Percentiles rank a stretch among this genome's conserved stretches.
phyloP scores from a whole-genome alignment of 2,888 invertebrate genomes.

The Rhagonycha fulva region DNA sequence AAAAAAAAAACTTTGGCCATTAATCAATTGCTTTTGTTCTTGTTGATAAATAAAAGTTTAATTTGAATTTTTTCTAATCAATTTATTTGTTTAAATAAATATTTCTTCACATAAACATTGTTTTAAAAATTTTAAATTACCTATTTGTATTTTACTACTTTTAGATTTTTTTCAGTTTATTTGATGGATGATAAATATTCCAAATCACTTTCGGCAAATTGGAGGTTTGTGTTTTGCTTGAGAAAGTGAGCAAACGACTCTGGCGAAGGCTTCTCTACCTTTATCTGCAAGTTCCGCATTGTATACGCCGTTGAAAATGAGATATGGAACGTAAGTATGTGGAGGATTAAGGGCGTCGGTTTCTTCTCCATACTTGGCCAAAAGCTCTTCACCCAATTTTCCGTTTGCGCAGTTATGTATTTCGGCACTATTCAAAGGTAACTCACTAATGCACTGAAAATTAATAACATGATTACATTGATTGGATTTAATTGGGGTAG shows the following conservation, averaged over 20 bases:
- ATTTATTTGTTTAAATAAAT: too few relatives aligned
- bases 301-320: slow-evolving; percentile 50
- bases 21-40: too few relatives aligned
- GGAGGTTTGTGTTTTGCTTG: background rate
- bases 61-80: too few relatives aligned
- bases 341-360: slow-evolving; percentile 45
- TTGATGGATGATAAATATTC: too few relatives aligned
- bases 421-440: slow-evolving; percentile 29
- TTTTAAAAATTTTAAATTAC: too few relatives aligned
- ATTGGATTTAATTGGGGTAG: background rate
- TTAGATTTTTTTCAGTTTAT: too few relatives aligned
- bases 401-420: slow-evolving; percentile 41
- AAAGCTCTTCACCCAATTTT: slow-evolving; percentile 45
- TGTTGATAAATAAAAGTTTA: too few relatives aligned
- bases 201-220: background rate
- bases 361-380: slow-evolving; percentile 49
- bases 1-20: too few relatives aligned
- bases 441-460: slow-evolving; percentile 45
- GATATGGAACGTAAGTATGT: slow-evolving; percentile 52
- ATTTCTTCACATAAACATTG: too few relatives aligned
- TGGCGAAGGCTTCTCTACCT: slow-evolving; percentile 34
- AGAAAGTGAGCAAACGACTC: slow-evolving; percentile 29
- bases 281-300: slow-evolving; percentile 24
- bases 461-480: background rate
- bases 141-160: too few relatives aligned